Conservation (phyloP, 2,888 invertebrate genomes). For the Hemistola chrysoprasaria region DNA sequence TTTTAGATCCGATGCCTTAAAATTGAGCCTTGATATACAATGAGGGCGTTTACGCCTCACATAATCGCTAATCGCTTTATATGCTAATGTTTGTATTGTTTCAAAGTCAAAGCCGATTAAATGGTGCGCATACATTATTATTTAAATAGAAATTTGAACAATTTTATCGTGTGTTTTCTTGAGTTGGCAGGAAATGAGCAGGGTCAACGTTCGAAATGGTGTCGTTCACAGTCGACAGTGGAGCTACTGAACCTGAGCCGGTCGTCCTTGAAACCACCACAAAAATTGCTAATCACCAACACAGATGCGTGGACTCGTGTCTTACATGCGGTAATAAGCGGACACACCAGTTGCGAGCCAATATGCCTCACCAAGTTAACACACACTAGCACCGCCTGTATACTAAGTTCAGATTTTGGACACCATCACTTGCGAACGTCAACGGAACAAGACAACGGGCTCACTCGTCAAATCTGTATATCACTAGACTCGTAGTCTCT, state of each 20-base stretch:
- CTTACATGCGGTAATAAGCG: conserved; percentile 42
- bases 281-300: conserved; percentile 66
- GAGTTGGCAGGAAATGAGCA: conserved; percentile 64
- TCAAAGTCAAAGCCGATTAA: conserved; percentile 65
- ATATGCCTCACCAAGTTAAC: conserved; percentile 46
- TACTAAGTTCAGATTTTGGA: conserved; percentile 32
- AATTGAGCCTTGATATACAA: conserved; percentile 36
- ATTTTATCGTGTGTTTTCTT: conserved; percentile 56
- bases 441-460: conserved; percentile 61
- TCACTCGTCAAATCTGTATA: conserved; percentile 45
- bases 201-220: conserved; percentile 76
- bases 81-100: conserved; percentile 66
- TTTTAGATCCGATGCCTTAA: conserved; percentile 27
- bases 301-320: conserved; percentile 39
- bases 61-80: conserved; percentile 56
- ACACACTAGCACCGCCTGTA: conserved; percentile 38
- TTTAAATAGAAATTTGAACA: conserved; percentile 54
- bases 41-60: conserved; percentile 48
- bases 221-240: conserved; percentile 74
- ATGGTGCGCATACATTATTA: conserved; percentile 52
- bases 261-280: conserved; percentile 74
- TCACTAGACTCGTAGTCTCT: no score
- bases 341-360: conserved; percentile 35
- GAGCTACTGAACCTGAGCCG: conserved; percentile 71
- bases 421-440: conserved; percentile 38